phyloP scores from a whole-genome alignment of 2,888 invertebrate species.

The Melanophora roralis region DNA sequence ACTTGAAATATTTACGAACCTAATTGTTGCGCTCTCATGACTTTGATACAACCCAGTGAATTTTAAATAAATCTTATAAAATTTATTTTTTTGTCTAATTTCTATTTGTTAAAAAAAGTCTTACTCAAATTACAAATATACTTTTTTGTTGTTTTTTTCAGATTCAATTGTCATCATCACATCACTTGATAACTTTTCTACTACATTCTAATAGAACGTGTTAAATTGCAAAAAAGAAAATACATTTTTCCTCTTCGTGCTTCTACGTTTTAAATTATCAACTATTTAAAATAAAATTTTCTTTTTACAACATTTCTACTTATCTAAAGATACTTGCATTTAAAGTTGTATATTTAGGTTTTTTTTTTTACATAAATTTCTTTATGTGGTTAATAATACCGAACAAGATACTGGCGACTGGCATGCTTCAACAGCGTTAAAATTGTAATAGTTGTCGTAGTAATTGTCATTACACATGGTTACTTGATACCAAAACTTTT shows the following conservation, averaged over 20 bases:
- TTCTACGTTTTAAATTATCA: constrained; percentile 9
- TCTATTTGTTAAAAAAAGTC: neutral
- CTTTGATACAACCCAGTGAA: constrained; percentile 45
- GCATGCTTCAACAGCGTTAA: neutral
- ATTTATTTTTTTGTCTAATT: neutral
- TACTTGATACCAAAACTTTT: constrained; percentile 8
- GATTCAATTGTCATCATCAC: neutral
- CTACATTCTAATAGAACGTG: neutral
- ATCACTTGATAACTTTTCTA: constrained; percentile 43
- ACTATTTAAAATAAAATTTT: constrained; percentile 4
- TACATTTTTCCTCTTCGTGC: neutral
- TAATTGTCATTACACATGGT: constrained; percentile 1
- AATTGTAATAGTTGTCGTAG: constrained; percentile 34
- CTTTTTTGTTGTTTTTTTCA: constrained; percentile 25
- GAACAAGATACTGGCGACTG: neutral
- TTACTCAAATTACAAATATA: constrained; percentile 37
- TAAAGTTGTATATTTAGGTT: neutral
- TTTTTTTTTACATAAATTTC: neutral
- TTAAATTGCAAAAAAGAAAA: constrained; percentile 35
- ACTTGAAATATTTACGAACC: neutral
- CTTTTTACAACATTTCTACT: neutral
- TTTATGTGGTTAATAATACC: neutral
- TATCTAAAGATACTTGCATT: neutral
- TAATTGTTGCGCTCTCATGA: neutral
- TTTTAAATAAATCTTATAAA: constrained; percentile 38